Evolutionary conservation across 37 sponge, comb jelly and placozoan genomes (phyloP).

Genomic region (Aplysina aerophoba): DNA sequence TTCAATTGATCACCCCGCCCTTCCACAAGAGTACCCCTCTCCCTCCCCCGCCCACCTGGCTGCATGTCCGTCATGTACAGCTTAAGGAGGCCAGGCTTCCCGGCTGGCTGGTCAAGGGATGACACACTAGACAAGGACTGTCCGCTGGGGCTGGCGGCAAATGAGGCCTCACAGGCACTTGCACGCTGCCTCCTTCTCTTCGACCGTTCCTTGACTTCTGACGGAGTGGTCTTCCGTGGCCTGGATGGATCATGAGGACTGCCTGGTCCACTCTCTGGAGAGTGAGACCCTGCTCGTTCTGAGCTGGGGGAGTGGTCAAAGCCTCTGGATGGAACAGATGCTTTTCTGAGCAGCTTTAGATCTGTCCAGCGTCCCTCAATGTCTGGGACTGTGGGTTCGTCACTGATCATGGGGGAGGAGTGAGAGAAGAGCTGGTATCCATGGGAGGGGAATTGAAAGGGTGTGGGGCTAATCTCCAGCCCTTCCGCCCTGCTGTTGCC

Average conservation of each 20-base stretch:
- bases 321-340: background rate
- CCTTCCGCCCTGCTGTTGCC: background rate
- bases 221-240: slow-evolving; percentile 23
- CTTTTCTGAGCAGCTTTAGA: background rate
- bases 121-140: background rate
- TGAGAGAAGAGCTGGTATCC: slow-evolving; percentile 50
- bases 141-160: background rate
- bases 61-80: slow-evolving; percentile 63
- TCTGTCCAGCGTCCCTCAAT: slow-evolving; percentile 1
- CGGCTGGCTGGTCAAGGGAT: background rate
- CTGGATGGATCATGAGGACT: background rate
- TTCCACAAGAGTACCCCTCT: no score
- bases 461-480: slow-evolving; percentile 46
- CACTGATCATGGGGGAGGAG: slow-evolving; percentile 51
- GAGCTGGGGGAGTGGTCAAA: background rate
- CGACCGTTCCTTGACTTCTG: background rate
- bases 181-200: background rate
- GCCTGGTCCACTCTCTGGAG: background rate
- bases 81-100: slow-evolving; percentile 37
- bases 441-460: slow-evolving; percentile 40
- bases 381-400: background rate
- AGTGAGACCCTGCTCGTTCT: slow-evolving; percentile 3
- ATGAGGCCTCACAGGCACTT: background rate
- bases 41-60: background rate
- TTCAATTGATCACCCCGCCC: no score